phyloP scores from a whole-genome alignment of 1,140 invertebrate species.

The Saccostrea glomerata region DNA sequence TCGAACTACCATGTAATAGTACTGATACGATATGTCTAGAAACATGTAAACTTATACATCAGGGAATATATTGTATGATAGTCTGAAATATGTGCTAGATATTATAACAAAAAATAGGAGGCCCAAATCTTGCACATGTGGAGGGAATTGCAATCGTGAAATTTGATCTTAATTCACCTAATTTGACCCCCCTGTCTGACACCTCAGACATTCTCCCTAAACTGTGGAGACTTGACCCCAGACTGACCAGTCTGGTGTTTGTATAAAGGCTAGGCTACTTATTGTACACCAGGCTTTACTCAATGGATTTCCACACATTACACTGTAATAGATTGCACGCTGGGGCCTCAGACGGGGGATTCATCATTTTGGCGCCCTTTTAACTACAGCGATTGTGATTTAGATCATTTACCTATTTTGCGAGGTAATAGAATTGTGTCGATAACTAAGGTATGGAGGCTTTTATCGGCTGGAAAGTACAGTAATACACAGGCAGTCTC shows the following conservation, averaged over 20 bases:
- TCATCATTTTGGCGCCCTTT: conserved; percentile 35
- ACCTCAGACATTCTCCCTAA: conserved; percentile 26
- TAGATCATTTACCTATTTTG: background rate
- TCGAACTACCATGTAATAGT: background rate
- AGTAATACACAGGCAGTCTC: background rate
- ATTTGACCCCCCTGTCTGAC: conserved; percentile 24
- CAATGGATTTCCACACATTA: conserved; percentile 38
- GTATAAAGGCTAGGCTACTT: conserved; percentile 35
- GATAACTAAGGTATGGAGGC: background rate
- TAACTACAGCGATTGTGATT: background rate
- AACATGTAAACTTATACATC: background rate
- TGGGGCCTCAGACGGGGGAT: background rate
- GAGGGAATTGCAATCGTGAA: background rate
- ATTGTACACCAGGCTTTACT: conserved; percentile 36
- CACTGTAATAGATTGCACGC: conserved; percentile 23
- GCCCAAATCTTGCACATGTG: background rate
- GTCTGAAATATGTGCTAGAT: background rate
- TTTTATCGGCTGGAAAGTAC: background rate
- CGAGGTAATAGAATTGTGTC: background rate
- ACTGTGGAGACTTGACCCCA: conserved; percentile 3
- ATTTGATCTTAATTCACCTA: conserved; percentile 34
- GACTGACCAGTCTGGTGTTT: conserved; percentile 37
- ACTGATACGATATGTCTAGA: background rate
- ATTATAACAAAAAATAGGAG: background rate
- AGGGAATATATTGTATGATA: background rate